Evolutionary conservation across 1,140 invertebrate species (phyloP), one percentile per base, ranked within the genome.

Genomic region (Drosophila littoralis): DNA sequence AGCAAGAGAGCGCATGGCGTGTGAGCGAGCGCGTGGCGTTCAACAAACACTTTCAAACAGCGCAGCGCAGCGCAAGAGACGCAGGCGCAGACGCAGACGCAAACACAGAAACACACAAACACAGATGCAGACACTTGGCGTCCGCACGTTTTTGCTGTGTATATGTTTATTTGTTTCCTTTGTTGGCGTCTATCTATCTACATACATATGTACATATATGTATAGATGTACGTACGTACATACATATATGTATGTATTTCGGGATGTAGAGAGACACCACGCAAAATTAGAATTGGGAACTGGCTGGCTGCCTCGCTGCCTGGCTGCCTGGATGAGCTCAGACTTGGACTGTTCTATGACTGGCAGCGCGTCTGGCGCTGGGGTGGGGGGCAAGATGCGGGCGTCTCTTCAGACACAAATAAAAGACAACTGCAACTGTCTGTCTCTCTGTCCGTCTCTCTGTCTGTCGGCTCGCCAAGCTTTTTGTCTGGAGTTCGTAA

Each of bases 1-100:
- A 81, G 64, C 36, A 32, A 48, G 40, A 46, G 75, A 74, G 61
- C 13, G 59, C 33, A 51, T 51, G 45, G 63, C 45, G 60, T 60
- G 75, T 71, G 64, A 64, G 59, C 64, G 70, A 64, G 46, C 64
- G 75, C 60, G 77, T 69, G 64, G 78, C 71, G 50, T 64, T 50
- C 46, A 64, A 48, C 76, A 79, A 75, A 84, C 74, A 78, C 70
- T 78, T 69, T 70, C 64, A 69, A 71, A 77, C 69, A 74, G 59
- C 22, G 12, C 12, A 17, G 8, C 46, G 35, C 51, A 13, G 15
- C 69, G 66, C 72, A 46, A 63, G 58, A 58, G 66, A 51, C 66
- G 66, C 67, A 70, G 33, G 42, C 72, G 68, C 68, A 46, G 51
- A 48, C 35, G 33, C 35, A 4, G 35, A 48, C 54, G 35, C 43